These are phyloP conservation scores for Sarcophaga bullata DNA, from an alignment of 1,140 invertebrate genomes.

Conservation along the genomic window DNA sequence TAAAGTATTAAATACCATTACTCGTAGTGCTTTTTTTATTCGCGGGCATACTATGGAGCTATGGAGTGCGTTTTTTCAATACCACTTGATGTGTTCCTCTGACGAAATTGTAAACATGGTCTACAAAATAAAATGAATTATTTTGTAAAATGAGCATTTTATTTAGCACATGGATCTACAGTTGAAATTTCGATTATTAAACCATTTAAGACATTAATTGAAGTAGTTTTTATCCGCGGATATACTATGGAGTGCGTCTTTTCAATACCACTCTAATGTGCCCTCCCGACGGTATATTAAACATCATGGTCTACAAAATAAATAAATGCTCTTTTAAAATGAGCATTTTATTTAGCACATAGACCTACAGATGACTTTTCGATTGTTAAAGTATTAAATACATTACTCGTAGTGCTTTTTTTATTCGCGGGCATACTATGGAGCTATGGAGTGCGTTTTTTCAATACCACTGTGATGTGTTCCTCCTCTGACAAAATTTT, in stretches of 20 bases:
- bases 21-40: too few species aligned
- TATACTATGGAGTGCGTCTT: neutral
- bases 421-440: too few species aligned
- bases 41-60: too few species aligned
- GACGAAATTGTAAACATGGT: neutral
- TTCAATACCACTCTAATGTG: neutral
- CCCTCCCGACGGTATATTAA: neutral
- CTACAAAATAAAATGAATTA: too few species aligned
- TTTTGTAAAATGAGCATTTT: neutral
- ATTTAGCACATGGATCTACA: neutral
- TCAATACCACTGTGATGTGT: neutral
- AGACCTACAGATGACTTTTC: neutral
- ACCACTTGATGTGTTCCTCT: neutral
- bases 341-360: neutral
- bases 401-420: too few species aligned
- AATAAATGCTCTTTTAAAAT: constrained; percentile 16
- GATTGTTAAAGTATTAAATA: too few species aligned
- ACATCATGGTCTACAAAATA: neutral
- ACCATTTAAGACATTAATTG: neutral
- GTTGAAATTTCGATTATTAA: too few species aligned
- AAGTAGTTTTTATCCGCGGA: neutral
- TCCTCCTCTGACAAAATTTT: neutral
- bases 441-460: neutral
- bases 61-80: neutral
- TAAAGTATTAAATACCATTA: too few species aligned